These are phyloP conservation scores for human DNA, from an alignment of 2,113 vertebrate genomes.

Conservation along the genomic window GRCh38 chr18:73943501-73944000, in stretches of 20 bases:
- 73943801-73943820: no score
- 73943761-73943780: neutral
- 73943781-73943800: neutral
- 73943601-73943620: neutral
- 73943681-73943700: rapidly evolving
- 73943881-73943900: rapidly evolving
- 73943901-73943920: rapidly evolving
- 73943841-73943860: rapidly evolving
- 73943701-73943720: neutral
- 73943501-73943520: neutral
- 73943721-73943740: neutral
- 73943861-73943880: rapidly evolving
- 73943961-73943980: no score
- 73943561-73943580: neutral
- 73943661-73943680: no score
- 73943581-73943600: neutral
- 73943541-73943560: neutral
- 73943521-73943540: no score
- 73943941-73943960: rapidly evolving
- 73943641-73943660: no score
- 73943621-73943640: neutral
- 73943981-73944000: neutral
- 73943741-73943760: neutral
- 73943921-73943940: neutral
- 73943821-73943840: neutral